Evolutionary conservation across 2,888 invertebrate species (phyloP).

Genomic region (Dioctria linearis): DNA sequence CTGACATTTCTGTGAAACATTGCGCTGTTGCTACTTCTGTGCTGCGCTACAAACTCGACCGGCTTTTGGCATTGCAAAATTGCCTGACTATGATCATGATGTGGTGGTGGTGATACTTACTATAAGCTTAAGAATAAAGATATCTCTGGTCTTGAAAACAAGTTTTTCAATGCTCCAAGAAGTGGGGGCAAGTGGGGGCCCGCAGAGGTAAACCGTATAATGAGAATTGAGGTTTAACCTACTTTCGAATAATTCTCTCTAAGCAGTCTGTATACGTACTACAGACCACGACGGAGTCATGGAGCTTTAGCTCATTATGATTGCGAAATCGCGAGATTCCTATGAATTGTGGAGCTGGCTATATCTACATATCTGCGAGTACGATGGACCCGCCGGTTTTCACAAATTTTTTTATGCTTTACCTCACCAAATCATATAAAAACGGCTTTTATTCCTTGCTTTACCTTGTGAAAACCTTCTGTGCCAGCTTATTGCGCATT

Average conservation of each 20-base stretch:
- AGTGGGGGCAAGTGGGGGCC: neutral
- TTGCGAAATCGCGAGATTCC: neutral
- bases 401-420: neutral
- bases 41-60: neutral
- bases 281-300: neutral
- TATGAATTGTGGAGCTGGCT: neutral
- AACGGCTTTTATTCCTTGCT: constrained; percentile 31
- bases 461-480: constrained; percentile 37
- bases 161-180: constrained; percentile 34
- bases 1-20: constrained; percentile 37
- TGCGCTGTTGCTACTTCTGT: neutral
- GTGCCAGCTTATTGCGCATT: constrained; percentile 32
- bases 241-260: constrained; percentile 48
- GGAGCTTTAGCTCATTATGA: neutral
- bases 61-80: constrained; percentile 35
- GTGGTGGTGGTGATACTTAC: neutral
- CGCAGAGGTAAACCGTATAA: neutral
- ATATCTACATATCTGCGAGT: neutral
- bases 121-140: constrained; percentile 39
- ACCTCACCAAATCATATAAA: neutral
- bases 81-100: neutral
- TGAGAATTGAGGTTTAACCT: constrained; percentile 42
- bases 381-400: neutral
- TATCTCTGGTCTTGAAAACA: constrained; percentile 48
- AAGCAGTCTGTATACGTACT: constrained; percentile 28